Conservation (phyloP, 2,113 vertebrate genomes). For the Probosciger aterrimus region DNA sequence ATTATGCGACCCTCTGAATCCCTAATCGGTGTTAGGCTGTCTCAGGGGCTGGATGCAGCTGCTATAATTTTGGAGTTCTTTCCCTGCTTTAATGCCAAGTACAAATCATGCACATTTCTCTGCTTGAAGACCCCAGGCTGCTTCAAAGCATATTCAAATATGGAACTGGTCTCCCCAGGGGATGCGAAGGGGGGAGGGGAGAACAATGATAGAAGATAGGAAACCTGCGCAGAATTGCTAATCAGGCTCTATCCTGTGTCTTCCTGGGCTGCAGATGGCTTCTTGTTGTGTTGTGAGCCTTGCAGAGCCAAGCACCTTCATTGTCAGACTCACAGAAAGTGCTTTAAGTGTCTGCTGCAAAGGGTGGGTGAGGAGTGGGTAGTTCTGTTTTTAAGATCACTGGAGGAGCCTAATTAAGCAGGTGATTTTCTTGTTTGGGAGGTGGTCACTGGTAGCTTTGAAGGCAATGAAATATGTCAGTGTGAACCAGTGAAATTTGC, state of each 20-base stretch:
- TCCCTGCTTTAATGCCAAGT: slow-evolving; percentile 49
- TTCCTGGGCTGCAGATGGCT: slow-evolving; percentile 45
- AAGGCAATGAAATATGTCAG: not conserved
- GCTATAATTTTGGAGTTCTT: slow-evolving; percentile 57
- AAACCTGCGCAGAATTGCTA: slow-evolving; percentile 61
- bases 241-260: slow-evolving; percentile 46
- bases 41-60: slow-evolving; percentile 60
- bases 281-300: slow-evolving; percentile 11
- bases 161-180: slow-evolving; percentile 57
- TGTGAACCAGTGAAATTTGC: not conserved
- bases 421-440: not conserved
- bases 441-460: not conserved
- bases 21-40: slow-evolving; percentile 11
- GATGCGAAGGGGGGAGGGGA: slow-evolving; percentile 7
- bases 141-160: too few species aligned
- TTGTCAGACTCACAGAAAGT: not conserved
- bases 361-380: not conserved
- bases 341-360: not conserved
- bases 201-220: not conserved
- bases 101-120: slow-evolving; percentile 69
- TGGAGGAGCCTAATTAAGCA: not conserved
- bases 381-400: not conserved
- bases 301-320: slow-evolving; percentile 30
- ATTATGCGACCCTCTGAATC: slow-evolving; percentile 57
- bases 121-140: slow-evolving; percentile 66